phyloP scores from a whole-genome alignment of 2,797 vertebrate genomes.

The Danio aesculapii region DNA sequence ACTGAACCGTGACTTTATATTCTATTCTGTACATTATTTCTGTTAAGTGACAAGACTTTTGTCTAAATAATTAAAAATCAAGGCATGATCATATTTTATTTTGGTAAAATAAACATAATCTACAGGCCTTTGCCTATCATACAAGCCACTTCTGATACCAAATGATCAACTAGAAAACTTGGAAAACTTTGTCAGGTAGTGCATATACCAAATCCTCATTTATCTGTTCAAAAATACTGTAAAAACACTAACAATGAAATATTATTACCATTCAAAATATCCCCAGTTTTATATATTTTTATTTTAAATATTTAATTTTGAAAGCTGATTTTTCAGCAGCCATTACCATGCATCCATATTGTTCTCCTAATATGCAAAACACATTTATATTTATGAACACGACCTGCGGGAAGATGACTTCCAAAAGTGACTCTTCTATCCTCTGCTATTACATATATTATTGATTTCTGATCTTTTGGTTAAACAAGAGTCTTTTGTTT shows the following conservation, averaged over 20 bases:
- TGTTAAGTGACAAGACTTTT: no score
- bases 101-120: no score
- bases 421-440: neutral
- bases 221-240: neutral
- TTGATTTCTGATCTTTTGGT: constrained; percentile 41
- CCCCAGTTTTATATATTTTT: neutral
- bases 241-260: neutral
- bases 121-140: no score
- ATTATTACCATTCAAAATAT: neutral
- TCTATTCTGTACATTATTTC: no score
- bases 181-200: no score
- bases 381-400: neutral
- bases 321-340: neutral
- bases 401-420: neutral
- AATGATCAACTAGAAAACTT: no score
- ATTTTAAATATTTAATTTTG: neutral
- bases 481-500: constrained; percentile 47
- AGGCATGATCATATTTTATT: no score
- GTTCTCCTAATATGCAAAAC: constrained; percentile 3
- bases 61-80: no score
- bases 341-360: neutral
- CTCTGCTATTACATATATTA: neutral
- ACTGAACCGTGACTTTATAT: no score
- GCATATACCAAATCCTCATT: no score
- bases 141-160: no score